Conservation (phyloP, 2,888 invertebrate species). For the Microdon myrmicae region DNA sequence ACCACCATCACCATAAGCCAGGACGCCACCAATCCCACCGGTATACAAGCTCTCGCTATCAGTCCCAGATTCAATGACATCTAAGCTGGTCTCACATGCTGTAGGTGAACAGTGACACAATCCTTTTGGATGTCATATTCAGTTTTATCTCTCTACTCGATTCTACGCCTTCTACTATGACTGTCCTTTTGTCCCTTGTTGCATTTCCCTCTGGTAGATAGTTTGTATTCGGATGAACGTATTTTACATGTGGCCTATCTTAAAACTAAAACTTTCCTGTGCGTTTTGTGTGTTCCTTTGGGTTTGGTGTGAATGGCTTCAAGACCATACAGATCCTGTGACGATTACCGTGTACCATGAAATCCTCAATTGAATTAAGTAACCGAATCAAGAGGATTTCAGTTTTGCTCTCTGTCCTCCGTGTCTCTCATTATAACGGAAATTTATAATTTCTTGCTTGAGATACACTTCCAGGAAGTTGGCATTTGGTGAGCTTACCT, state of each 20-base stretch:
- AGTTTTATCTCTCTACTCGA: conserved; percentile 47
- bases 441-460: conserved; percentile 52
- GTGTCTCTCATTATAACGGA: conserved; percentile 47
- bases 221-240: not conserved
- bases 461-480: conserved; percentile 51
- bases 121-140: conserved; percentile 45
- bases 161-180: too few relatives aligned
- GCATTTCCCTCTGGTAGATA: conserved; percentile 34
- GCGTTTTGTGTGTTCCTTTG: conserved; percentile 37
- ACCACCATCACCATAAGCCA: conserved; percentile 14
- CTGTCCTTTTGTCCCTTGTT: too few relatives aligned
- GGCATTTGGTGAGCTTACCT: conserved; percentile 43
- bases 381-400: conserved; percentile 42
- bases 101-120: conserved; percentile 29
- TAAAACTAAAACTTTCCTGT: conserved; percentile 48
- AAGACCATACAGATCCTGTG: conserved; percentile 46
- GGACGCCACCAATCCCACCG: too few relatives aligned
- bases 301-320: conserved; percentile 49
- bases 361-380: conserved; percentile 52
- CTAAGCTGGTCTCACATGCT: conserved; percentile 30
- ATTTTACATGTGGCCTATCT: conserved; percentile 14
- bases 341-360: conserved; percentile 52
- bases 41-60: too few relatives aligned
- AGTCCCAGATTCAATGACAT: conserved; percentile 41
- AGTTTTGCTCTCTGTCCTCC: conserved; percentile 22